phyloP scores from a whole-genome alignment of 2,797 vertebrate genomes.

The Macropodus opercularis region DNA sequence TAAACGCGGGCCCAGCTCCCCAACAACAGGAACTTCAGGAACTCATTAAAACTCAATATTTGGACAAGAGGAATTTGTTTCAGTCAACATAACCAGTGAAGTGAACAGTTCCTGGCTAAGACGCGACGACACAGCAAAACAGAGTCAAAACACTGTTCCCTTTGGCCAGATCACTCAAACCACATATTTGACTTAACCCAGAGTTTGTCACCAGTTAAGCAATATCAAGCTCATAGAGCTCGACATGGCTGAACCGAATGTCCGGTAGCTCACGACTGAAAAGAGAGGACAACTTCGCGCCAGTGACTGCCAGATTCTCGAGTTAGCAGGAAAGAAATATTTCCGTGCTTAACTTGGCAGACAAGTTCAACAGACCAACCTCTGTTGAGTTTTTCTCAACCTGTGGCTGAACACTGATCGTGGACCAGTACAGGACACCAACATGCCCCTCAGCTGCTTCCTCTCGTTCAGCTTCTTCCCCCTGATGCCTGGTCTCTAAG shows the following conservation, averaged over 20 bases:
- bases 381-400: slow-evolving; percentile 72
- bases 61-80: slow-evolving; percentile 25
- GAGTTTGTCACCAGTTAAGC: slow-evolving; percentile 42
- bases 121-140: slow-evolving; percentile 19
- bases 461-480: too few species aligned
- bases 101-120: slow-evolving; percentile 19
- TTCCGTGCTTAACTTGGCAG: slow-evolving; percentile 80
- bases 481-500: slow-evolving; percentile 56
- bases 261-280: slow-evolving; percentile 53
- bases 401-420: slow-evolving; percentile 68
- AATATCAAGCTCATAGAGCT: too few species aligned
- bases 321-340: slow-evolving; percentile 83
- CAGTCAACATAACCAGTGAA: slow-evolving; percentile 33
- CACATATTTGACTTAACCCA: slow-evolving; percentile 26
- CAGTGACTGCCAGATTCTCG: slow-evolving; percentile 75
- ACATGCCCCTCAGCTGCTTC: slow-evolving; percentile 56
- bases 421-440: slow-evolving; percentile 58
- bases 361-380: slow-evolving; percentile 65
- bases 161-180: slow-evolving; percentile 14
- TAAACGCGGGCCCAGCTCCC: slow-evolving; percentile 42
- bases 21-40: slow-evolving; percentile 32
- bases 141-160: slow-evolving; percentile 6
- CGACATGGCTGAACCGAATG: slow-evolving; percentile 46
- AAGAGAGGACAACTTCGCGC: slow-evolving; percentile 66
- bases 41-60: slow-evolving; percentile 29